Evolutionary conservation across 2,113 vertebrate genomes (phyloP).

Genomic region (Prionailurus viverrinus): DNA sequence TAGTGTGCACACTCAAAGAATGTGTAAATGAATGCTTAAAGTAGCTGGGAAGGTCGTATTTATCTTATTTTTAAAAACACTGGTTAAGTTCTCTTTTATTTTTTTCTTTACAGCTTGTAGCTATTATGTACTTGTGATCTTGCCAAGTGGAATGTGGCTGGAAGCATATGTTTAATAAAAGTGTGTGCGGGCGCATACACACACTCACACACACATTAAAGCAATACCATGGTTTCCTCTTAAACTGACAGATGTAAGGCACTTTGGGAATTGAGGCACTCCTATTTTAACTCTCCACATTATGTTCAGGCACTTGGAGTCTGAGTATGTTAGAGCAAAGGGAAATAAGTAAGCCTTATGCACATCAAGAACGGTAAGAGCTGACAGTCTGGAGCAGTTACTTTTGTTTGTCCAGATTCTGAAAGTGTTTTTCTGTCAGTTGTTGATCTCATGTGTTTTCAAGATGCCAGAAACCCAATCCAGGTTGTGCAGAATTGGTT

Average conservation of each 20-base stretch:
- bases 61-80: constrained; percentile 69
- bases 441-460: neutral
- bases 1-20: neutral
- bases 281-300: neutral
- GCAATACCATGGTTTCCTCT: neutral
- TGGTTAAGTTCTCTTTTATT: neutral
- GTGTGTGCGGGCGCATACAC: neutral
- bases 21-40: neutral
- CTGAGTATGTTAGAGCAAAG: constrained; percentile 25
- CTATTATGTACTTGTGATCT: constrained; percentile 39
- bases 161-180: constrained; percentile 71
- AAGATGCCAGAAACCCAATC: neutral
- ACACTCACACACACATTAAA: neutral
- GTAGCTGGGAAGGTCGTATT: constrained; percentile 56
- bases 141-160: constrained; percentile 61
- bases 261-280: neutral
- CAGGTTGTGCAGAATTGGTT: neutral
- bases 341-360: neutral
- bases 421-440: neutral
- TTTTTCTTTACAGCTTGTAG: constrained; percentile 61
- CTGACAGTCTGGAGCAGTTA: neutral
- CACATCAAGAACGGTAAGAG: neutral
- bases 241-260: neutral
- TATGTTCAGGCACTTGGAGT: neutral
- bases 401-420: neutral